These are phyloP conservation scores for Calidris pygmaea DNA, from an alignment of 2,113 vertebrate genomes.

Conservation along the genomic window DNA sequence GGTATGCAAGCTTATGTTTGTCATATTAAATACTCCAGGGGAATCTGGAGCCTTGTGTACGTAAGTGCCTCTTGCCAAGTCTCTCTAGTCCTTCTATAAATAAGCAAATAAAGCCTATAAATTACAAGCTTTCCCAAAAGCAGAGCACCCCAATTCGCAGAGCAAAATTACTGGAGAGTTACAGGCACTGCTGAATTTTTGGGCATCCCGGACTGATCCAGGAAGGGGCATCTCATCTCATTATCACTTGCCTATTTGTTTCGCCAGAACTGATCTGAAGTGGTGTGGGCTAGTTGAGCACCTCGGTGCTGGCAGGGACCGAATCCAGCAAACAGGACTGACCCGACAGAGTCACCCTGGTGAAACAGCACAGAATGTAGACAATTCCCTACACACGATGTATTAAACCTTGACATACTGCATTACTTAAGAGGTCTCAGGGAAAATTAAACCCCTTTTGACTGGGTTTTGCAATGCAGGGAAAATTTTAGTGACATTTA, in stretches of 20 bases:
- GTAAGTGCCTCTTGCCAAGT: background rate
- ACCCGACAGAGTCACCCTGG: constrained; percentile 36
- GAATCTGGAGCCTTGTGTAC: background rate
- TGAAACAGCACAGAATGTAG: constrained; percentile 43
- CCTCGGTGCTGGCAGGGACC: background rate
- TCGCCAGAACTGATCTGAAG: background rate
- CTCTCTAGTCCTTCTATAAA: background rate
- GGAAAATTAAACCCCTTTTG: constrained; percentile 81
- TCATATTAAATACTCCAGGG: background rate
- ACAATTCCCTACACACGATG: constrained; percentile 56
- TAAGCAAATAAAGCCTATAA: background rate
- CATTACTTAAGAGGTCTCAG: constrained; percentile 78
- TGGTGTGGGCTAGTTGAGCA: background rate
- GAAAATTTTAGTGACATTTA: constrained; percentile 90
- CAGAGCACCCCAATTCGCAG: background rate
- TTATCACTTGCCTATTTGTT: background rate
- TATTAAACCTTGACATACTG: constrained; percentile 80
- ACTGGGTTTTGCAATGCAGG: constrained; percentile 83
- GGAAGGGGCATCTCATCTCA: background rate
- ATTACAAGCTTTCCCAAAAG: background rate
- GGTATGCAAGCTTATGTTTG: background rate
- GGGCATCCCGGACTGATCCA: background rate
- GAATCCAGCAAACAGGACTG: background rate
- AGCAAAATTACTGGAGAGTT: background rate
- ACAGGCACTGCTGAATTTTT: background rate